Evolutionary conservation across 2,888 invertebrate species (phyloP), one percentile per base, ranked within the genome.

Genomic region (Gastrophysa polygoni): DNA sequence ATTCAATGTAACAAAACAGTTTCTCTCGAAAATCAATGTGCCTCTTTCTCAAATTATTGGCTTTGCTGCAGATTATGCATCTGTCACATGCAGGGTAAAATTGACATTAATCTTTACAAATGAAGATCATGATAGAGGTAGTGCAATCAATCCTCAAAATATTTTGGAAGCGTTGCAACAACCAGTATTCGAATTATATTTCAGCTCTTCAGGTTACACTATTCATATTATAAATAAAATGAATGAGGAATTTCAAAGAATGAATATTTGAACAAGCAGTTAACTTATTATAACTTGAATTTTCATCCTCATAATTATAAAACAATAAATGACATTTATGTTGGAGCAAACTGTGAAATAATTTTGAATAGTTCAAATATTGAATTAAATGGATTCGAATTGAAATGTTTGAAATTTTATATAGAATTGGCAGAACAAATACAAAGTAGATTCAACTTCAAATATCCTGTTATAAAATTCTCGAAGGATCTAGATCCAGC

Each of bases 41-140:
- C 44, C 44, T 10, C 4, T 44, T 4, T 2, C 8, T 16, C 4
- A 44, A 4, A 44, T 72, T 18, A 63, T 72, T 16, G 73, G 72
- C 16, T 68, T 73, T 59, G 72, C 67, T 17, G 67, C 71, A 47
- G 73, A 75, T 60, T 70, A 70, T 58, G 71, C 73, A 7, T 63
- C 63, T 6, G 70, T 71, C 8, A n/a, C n/a, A 73, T 74, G 72
- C 70, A 70, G 69, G 72, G 70, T 10, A 57, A 59, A 24, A 67
- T 16, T 49, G 28, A 49, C 17, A 10, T 17, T 49, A 2, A 28
- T 24, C 17, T 49, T 49, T 28, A 49, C 49, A 14, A 49, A 24
- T 49, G 49, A 49, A 17, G 17, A 2, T 17, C 28, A 17, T 49
- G 49, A 49, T 10, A 17, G 17, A 49, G 16, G 16, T 17, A 14